Evolutionary conservation across 1,140 invertebrate genomes (phyloP).

Genomic region (Drosophila busckii): DNA sequence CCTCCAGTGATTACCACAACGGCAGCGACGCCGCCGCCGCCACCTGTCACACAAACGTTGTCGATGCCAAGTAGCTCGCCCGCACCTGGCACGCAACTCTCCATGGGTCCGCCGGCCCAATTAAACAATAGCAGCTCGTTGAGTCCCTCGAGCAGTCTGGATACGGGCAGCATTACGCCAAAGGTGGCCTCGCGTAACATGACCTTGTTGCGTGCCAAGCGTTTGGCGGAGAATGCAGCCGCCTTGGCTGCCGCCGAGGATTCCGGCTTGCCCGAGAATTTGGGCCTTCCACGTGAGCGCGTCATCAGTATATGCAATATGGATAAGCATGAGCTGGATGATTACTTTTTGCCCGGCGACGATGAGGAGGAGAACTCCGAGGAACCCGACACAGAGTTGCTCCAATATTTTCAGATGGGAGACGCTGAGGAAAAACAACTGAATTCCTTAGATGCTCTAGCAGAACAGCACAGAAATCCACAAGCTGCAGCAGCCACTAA

Average conservation of each 20-base stretch:
- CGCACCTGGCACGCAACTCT: constrained; percentile 11
- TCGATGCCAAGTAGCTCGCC: constrained; percentile 13
- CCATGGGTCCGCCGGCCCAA: constrained; percentile 71
- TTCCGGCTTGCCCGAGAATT: constrained; percentile 60
- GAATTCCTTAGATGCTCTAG: constrained; percentile 77
- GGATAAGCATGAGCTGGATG: constrained; percentile 87
- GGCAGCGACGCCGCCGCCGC: constrained; percentile 54
- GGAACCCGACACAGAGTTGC: constrained; percentile 88
- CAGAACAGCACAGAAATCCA: constrained; percentile 73
- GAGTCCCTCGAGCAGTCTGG: constrained; percentile 61
- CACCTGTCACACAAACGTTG: too few relatives aligned
- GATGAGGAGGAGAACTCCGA: constrained; percentile 86
- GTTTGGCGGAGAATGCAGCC: constrained; percentile 46
- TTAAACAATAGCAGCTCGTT: constrained; percentile 51
- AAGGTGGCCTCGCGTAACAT: constrained; percentile 68
- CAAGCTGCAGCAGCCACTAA: constrained; percentile 27
- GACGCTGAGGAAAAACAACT: constrained; percentile 79
- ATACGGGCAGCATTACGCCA: constrained; percentile 36
- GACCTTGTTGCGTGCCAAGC: constrained; percentile 55
- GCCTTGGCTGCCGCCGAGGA: constrained; percentile 56
- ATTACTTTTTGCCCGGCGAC: constrained; percentile 82
- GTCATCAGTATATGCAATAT: constrained; percentile 86
- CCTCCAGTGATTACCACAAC: constrained; percentile 60
- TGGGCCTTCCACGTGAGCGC: constrained; percentile 80
- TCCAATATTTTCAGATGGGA: constrained; percentile 87